Base-by-base conservation (phyloP, 2,888 invertebrate genomes). In the Apodemia hepburni region DNA sequence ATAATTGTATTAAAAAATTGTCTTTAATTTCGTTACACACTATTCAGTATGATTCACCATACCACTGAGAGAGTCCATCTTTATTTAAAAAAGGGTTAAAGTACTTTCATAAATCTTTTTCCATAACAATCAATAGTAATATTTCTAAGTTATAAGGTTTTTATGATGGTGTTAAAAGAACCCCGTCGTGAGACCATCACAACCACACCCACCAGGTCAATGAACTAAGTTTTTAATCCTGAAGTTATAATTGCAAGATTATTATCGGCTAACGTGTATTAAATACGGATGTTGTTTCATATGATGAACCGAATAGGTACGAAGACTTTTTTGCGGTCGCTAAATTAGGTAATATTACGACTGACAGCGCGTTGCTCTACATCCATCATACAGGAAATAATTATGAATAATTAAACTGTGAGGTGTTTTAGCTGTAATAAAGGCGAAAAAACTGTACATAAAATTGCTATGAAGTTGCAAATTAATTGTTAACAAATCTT, bases 191-290 rank as follows among this genome's bases (percentile, higher is more conserved):
- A 54, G 62, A 61, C 61, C 66, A 58, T 63, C 65, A 66, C 66
- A 63, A 62, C 66, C 66, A 57, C 63, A 59, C 60, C 63, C 66
- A 59, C 38, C 45, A 64, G 78, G 77, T 75, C 75, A 71, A n/a
- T 74, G 75, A 79, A 69, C 80, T 70, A 68, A 58, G 59, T 42
- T 42, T 81, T 71, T 70, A 66, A 80, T 80, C 79, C 78, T 72
- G 71, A 79, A 78, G 79, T 79, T 77, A 77, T 85, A 87, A 88
- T 87, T 86, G 84, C 75, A 67, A 78, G 86, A 88, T 88, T 69
- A 66, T 74, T 82, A 88, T 88, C 87, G 68, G 66, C 66, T 61
- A 68, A 67, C 69, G 42, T 42, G 42, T 42, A 42, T 76, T 73
- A 80, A 81, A 80, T 78, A 80, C 82, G 82, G 80, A 84, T 84